Percentiles rank a stretch among this genome's conserved stretches.
phyloP scores from a whole-genome alignment of 2,797 vertebrate genomes.

The Pachyuromys duprasi region DNA sequence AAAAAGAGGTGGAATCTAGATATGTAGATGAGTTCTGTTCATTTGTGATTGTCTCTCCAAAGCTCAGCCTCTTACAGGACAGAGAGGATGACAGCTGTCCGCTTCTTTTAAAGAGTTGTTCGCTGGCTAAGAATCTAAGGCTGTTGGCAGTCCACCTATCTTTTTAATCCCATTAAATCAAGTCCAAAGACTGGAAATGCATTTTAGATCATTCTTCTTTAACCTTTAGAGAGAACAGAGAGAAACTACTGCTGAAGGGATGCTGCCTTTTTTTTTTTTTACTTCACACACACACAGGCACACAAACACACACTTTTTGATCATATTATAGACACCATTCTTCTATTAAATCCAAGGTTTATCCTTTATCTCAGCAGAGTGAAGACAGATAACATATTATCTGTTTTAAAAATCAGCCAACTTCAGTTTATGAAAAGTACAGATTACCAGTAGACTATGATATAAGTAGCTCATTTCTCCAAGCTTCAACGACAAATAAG shows the following conservation, averaged over 20 bases:
- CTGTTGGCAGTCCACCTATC: background rate
- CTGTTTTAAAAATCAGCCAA: background rate
- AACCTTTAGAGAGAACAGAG: conserved; percentile 26
- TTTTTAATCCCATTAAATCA: conserved; percentile 51
- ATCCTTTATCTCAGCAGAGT: conserved; percentile 8
- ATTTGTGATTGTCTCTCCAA: conserved; percentile 62
- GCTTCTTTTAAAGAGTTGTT: conserved; percentile 34
- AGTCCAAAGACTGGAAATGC: conserved; percentile 54
- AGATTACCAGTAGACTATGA: background rate
- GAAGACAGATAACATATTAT: background rate
- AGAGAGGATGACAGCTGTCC: conserved; percentile 56
- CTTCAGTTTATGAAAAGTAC: background rate
- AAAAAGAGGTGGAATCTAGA: background rate
- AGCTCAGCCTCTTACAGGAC: conserved; percentile 28
- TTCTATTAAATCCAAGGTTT: background rate
- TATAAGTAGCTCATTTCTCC: background rate
- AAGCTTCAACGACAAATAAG: conserved; percentile 17
- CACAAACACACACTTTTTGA: background rate
- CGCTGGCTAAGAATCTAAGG: conserved; percentile 20
- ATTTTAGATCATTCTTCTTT: conserved; percentile 13
- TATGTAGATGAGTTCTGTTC: conserved; percentile 33
- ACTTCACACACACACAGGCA: background rate
- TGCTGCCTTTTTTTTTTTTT: background rate
- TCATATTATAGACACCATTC: background rate
- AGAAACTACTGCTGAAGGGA: conserved; percentile 16